These are phyloP conservation scores for Falco biarmicus DNA, from an alignment of 2,797 vertebrate genomes.

Conservation along the genomic window DNA sequence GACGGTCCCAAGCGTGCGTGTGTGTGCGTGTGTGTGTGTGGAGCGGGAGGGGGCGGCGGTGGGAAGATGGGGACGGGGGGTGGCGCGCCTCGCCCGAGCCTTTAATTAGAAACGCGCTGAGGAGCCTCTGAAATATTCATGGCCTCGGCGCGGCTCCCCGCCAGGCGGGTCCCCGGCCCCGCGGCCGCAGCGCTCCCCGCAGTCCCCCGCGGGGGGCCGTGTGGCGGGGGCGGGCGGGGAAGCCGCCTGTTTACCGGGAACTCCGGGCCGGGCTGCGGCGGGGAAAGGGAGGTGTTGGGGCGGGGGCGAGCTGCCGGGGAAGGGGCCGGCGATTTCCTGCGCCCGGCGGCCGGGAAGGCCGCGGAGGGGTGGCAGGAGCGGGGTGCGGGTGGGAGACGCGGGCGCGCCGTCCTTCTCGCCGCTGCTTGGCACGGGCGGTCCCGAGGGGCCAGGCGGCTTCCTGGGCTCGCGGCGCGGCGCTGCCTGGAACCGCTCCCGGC, in stretches of 20 bases:
- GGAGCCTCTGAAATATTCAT: constrained; percentile 75
- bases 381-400: background rate
- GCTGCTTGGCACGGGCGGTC: constrained; percentile 13
- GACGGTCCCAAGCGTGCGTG: constrained; percentile 73
- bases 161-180: constrained; percentile 35
- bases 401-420: background rate
- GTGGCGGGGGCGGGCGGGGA: constrained; percentile 44
- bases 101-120: constrained; percentile 78
- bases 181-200: constrained; percentile 6
- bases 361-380: background rate
- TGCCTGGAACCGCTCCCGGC: constrained; percentile 10
- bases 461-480: background rate
- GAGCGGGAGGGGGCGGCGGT: background rate
- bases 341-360: constrained; percentile 26
- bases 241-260: constrained; percentile 77
- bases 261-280: constrained; percentile 32
- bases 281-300: constrained; percentile 39
- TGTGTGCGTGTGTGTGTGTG: constrained; percentile 34
- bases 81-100: constrained; percentile 21
- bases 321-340: background rate
- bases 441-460: background rate
- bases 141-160: constrained; percentile 45
- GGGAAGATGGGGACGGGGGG: background rate
- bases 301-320: constrained; percentile 16
- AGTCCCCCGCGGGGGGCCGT: background rate